phyloP scores from a whole-genome alignment of 2,888 invertebrate genomes.

The Ormyrus pomaceus region DNA sequence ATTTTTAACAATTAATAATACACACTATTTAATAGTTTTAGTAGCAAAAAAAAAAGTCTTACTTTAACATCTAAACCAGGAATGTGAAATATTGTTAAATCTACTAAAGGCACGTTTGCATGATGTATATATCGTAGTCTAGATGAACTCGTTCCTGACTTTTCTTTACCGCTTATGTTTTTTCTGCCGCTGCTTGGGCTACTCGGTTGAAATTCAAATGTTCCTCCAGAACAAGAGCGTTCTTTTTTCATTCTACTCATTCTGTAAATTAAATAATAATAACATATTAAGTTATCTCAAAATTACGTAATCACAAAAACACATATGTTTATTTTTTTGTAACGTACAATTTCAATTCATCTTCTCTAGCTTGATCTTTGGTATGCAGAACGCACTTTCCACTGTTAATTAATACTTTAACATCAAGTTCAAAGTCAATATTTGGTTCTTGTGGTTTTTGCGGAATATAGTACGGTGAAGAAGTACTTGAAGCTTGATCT shows the following conservation, averaged over 20 bases:
- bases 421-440: conserved; percentile 96
- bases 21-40: not conserved
- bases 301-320: not conserved
- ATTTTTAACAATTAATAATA: not conserved
- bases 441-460: conserved; percentile 90
- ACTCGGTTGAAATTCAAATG: conserved; percentile 78
- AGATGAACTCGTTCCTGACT: conserved; percentile 72
- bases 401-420: conserved; percentile 96
- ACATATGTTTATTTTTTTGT: not conserved
- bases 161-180: conserved; percentile 72
- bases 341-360: conserved; percentile 81
- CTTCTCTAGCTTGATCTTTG: conserved; percentile 84
- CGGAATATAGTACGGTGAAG: conserved; percentile 70
- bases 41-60: conserved; percentile 16
- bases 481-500: conserved; percentile 72
- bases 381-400: conserved; percentile 98
- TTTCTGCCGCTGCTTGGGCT: conserved; percentile 77
- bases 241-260: conserved; percentile 84
- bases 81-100: conserved; percentile 92
- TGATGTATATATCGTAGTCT: conserved; percentile 74
- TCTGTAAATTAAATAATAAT: conserved; percentile 73
- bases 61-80: conserved; percentile 94
- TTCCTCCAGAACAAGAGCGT: conserved; percentile 82
- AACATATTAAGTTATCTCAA: not conserved
- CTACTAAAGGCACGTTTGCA: conserved; percentile 79